A percentile compares a stretch with the other conserved stretches of the same genome.
Conservation (phyloP, 2,797 vertebrate species). For the Tokudaia muenninki region DNA sequence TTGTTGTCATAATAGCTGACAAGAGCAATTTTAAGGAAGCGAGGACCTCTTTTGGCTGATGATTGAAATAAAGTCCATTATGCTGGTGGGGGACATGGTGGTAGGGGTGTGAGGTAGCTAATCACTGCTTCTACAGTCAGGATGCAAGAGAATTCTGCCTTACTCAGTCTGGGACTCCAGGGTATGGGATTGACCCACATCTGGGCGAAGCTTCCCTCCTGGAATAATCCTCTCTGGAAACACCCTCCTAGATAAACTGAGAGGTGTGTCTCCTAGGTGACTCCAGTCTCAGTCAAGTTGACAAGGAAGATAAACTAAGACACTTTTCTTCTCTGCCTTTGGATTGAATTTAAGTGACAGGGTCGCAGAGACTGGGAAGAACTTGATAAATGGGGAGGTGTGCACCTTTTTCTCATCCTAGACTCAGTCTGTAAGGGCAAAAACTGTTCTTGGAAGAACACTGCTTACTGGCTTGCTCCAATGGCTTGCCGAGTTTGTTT, state of each 20-base stretch:
- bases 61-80: neutral
- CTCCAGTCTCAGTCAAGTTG: neutral
- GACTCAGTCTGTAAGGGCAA: neutral
- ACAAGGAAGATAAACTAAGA: neutral
- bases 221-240: neutral
- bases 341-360: neutral
- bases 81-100: neutral
- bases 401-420: neutral
- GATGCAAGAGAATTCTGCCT: neutral
- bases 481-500: neutral
- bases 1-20: neutral
- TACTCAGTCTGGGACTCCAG: neutral
- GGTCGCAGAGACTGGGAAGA: neutral
- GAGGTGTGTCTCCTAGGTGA: neutral
- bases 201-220: neutral
- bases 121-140: neutral
- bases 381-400: neutral
- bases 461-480: neutral
- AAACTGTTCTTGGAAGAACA: neutral
- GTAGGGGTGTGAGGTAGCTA: neutral
- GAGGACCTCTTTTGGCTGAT: neutral
- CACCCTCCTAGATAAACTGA: neutral
- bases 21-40: neutral
- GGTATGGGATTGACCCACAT: neutral
- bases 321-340: neutral